phyloP scores from a whole-genome alignment of 2,797 vertebrate genomes.

The Xyrichtys novacula region DNA sequence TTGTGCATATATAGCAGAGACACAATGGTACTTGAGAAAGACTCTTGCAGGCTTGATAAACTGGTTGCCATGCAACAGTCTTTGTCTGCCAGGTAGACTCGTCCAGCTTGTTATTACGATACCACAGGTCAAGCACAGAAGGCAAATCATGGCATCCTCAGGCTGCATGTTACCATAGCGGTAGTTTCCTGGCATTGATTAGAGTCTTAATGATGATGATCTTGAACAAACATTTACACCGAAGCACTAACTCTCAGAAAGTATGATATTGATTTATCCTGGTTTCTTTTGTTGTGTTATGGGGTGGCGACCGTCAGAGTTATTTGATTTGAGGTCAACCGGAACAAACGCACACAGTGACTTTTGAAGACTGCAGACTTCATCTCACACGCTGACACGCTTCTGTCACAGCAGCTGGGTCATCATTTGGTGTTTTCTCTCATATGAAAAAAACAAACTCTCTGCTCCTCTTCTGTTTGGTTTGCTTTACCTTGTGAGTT shows the following conservation, averaged over 20 bases:
- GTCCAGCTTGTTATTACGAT: constrained; percentile 69
- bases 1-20: constrained; percentile 65
- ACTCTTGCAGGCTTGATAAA: constrained; percentile 65
- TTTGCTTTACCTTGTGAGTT: neutral
- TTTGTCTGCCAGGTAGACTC: constrained; percentile 72
- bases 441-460: constrained; percentile 7
- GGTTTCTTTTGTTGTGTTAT: constrained; percentile 28
- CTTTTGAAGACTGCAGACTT: constrained; percentile 38
- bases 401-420: constrained; percentile 13
- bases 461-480: constrained; percentile 4
- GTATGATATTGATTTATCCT: constrained; percentile 3
- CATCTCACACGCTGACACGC: constrained; percentile 25
- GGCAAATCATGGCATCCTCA: constrained; percentile 24
- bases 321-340: constrained; percentile 42
- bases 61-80: constrained; percentile 83
- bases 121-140: constrained; percentile 53
- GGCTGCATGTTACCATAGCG: constrained; percentile 13
- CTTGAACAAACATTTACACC: constrained; percentile 8
- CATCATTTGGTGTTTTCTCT: constrained; percentile 9
- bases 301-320: constrained; percentile 23
- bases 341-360: constrained; percentile 21
- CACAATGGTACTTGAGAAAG: constrained; percentile 67
- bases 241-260: constrained; percentile 3
- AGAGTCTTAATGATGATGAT: constrained; percentile 24
- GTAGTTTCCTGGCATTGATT: constrained; percentile 24